Conservation (phyloP, 2,113 vertebrate genomes). For the Gasterosteus nipponicus region DNA sequence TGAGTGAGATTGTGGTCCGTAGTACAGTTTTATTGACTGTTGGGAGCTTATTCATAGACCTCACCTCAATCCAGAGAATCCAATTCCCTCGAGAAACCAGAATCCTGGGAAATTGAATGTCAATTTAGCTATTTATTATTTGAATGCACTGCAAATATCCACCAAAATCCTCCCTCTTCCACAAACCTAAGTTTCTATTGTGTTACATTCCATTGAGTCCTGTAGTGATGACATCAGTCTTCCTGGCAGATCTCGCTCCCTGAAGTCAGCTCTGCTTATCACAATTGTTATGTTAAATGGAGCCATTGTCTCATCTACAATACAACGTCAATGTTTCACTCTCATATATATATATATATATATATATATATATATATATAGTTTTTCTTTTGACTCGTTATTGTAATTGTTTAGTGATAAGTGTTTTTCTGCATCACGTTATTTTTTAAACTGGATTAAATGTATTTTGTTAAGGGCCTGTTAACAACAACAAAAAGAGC, state of each 20-base stretch:
- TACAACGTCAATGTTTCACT: background rate
- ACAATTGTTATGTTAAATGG: conserved; percentile 56
- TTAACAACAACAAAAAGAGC: conserved; percentile 41
- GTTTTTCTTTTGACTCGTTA: background rate
- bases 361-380: background rate
- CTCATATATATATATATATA: background rate
- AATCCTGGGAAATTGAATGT: conserved; percentile 6
- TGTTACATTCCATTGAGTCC: conserved; percentile 44
- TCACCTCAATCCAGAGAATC: conserved; percentile 5
- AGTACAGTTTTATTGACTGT: conserved; percentile 50
- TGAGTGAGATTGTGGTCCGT: conserved; percentile 38
- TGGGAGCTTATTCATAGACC: conserved; percentile 34
- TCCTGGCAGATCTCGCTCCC: conserved; percentile 47
- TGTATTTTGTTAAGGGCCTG: conserved; percentile 9
- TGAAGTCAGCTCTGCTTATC: conserved; percentile 48
- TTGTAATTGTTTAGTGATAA: background rate
- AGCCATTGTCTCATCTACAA: conserved; percentile 26
- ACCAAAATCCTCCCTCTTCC: conserved; percentile 8
- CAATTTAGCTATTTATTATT: background rate
- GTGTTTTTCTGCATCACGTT: background rate
- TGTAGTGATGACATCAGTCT: conserved; percentile 65
- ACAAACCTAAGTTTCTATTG: conserved; percentile 44
- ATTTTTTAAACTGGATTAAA: background rate
- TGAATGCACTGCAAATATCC: conserved; percentile 2
- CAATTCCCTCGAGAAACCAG: conserved; percentile 11